phyloP scores from a whole-genome alignment of 1,140 invertebrate genomes.

The Lordiphosa clarofinis region DNA sequence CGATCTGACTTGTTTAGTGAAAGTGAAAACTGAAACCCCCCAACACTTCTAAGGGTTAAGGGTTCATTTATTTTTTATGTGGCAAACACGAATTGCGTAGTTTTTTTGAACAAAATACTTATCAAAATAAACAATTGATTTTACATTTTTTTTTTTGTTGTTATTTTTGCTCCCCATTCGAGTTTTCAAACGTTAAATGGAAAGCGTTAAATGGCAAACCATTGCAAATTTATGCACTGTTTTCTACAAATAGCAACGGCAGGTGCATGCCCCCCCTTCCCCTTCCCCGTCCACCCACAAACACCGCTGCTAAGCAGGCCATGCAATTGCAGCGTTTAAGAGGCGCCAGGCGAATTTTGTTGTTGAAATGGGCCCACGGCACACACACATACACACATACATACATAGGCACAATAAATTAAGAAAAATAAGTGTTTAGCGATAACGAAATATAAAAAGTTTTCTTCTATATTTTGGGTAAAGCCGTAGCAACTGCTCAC shows the following conservation, averaged over 20 bases:
- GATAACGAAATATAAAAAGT: conserved; percentile 30
- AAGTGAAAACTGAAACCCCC: too few relatives aligned
- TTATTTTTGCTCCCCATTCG: conserved; percentile 1
- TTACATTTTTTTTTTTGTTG: too few relatives aligned
- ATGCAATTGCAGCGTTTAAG: conserved; percentile 65
- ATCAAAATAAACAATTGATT: too few relatives aligned
- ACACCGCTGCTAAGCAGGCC: conserved; percentile 13
- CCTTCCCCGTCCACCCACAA: background rate
- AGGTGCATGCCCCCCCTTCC: conserved; percentile 3
- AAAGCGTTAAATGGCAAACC: conserved; percentile 40
- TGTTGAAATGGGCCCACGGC: conserved; percentile 4
- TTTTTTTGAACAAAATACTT: too few relatives aligned
- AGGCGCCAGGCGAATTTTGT: conserved; percentile 53
- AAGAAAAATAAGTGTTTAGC: conserved; percentile 20
- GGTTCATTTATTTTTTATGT: too few relatives aligned
- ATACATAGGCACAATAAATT: too few relatives aligned
- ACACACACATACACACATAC: background rate
- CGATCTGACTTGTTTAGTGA: too few relatives aligned
- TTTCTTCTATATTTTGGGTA: too few relatives aligned
- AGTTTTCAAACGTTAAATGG: conserved; percentile 22
- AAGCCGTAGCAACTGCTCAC: conserved; percentile 45
- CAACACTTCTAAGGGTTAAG: too few relatives aligned
- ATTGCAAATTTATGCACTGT: conserved; percentile 51
- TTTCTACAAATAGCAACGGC: conserved; percentile 51
- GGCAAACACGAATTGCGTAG: too few relatives aligned